phyloP scores from a whole-genome alignment of 2,797 vertebrate species.

The Notolabrus celidotus region DNA sequence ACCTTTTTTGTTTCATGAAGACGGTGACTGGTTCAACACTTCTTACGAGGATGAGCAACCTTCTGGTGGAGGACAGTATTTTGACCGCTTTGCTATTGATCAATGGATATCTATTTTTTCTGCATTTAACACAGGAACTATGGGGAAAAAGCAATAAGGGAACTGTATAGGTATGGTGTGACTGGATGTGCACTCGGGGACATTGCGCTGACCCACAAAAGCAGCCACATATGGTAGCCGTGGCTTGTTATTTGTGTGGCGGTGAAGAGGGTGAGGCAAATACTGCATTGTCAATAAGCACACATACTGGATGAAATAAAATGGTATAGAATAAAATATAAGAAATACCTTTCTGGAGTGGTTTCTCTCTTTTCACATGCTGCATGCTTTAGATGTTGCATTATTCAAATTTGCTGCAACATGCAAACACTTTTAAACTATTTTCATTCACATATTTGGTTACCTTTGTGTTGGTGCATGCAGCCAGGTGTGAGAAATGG shows the following conservation, averaged over 20 bases:
- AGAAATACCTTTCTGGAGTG: slow-evolving; percentile 58
- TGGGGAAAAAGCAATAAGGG: slow-evolving; percentile 84
- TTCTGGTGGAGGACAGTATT: slow-evolving; percentile 72
- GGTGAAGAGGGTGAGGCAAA: slow-evolving; percentile 56
- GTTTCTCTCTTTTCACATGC: slow-evolving; percentile 28
- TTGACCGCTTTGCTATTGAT: slow-evolving; percentile 79
- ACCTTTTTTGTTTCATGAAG: slow-evolving; percentile 62
- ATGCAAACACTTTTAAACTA: neutral
- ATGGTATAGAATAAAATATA: slow-evolving; percentile 85
- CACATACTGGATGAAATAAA: slow-evolving; percentile 85
- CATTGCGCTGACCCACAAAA: slow-evolving; percentile 53
- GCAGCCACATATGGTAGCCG: slow-evolving; percentile 46
- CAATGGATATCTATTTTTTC: slow-evolving; percentile 80
- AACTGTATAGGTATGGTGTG: slow-evolving; percentile 74
- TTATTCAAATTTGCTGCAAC: neutral
- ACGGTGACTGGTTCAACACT: slow-evolving; percentile 67
- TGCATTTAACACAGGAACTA: slow-evolving; percentile 71
- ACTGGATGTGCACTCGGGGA: slow-evolving; percentile 64
- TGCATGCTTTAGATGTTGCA: neutral
- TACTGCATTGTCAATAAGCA: slow-evolving; percentile 83
- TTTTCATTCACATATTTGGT: neutral
- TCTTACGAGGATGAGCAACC: slow-evolving; percentile 62
- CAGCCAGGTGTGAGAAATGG: neutral
- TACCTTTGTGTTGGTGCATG: slow-evolving; percentile 15
- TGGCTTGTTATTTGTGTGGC: slow-evolving; percentile 56